A percentile compares a stretch with the other conserved stretches of the same genome.
Conservation (phyloP, 2,888 invertebrate genomes). For the Hedychridium roseum region DNA sequence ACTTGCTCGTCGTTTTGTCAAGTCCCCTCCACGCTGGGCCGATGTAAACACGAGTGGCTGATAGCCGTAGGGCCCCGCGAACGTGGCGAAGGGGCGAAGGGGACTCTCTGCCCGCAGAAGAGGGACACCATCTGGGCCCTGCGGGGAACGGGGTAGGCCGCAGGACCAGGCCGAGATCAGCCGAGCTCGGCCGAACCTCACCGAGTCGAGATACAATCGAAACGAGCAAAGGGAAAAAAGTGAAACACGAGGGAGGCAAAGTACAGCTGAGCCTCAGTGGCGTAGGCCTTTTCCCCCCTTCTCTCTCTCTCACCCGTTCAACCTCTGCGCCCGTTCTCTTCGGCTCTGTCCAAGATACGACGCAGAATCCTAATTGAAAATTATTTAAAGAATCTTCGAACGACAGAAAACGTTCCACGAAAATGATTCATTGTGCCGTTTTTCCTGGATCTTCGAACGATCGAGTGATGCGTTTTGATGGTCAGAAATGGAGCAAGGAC, state of each 20-base stretch:
- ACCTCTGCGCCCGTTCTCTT: conserved; percentile 2
- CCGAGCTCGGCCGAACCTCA: conserved; percentile 40
- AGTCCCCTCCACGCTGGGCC: conserved; percentile 38
- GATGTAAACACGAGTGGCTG: conserved; percentile 61
- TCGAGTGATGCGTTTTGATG: too few relatives aligned
- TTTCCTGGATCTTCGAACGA: too few relatives aligned
- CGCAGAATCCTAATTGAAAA: neutral
- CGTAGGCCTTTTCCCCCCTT: conserved; percentile 42
- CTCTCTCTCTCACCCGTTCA: too few relatives aligned
- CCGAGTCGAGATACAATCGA: conserved; percentile 49
- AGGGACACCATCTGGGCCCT: conserved; percentile 10
- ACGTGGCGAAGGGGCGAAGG: conserved; percentile 13
- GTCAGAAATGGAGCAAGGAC: too few relatives aligned
- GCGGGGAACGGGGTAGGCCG: conserved; percentile 9
- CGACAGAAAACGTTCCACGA: too few relatives aligned
- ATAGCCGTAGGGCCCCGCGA: conserved; percentile 50
- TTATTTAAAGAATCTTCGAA: too few relatives aligned
- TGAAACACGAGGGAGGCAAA: conserved; percentile 54
- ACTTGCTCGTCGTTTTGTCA: conserved; percentile 44
- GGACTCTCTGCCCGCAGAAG: conserved; percentile 18
- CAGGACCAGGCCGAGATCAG: conserved; percentile 26
- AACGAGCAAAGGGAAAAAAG: conserved; percentile 47
- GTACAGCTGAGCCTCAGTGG: conserved; percentile 54
- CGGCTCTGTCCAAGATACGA: neutral
- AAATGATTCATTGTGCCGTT: too few relatives aligned